Evolutionary conservation across 2,888 invertebrate genomes (phyloP).

Genomic region (Crocallis elinguaria): DNA sequence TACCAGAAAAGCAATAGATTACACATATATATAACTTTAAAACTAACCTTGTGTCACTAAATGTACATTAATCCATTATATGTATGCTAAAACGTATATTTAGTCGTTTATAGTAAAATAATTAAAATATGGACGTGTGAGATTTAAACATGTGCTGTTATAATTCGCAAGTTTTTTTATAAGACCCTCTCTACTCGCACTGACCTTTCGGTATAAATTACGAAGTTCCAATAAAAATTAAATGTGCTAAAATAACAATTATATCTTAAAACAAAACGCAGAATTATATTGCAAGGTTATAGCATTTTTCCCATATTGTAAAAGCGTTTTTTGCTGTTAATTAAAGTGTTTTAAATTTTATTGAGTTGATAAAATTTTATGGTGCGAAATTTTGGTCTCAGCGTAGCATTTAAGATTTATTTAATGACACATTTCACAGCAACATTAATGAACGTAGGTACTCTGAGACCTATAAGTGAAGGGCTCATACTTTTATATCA

Average conservation of each 20-base stretch:
- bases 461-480: not conserved
- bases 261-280: constrained; percentile 11
- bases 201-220: not conserved
- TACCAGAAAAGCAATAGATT: no score
- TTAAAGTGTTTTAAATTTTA: constrained; percentile 54
- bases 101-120: no score
- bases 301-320: constrained; percentile 12
- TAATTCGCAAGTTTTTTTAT: not conserved
- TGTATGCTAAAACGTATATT: no score
- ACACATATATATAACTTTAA: no score
- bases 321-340: constrained; percentile 45
- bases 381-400: constrained; percentile 46
- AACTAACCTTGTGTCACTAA: no score
- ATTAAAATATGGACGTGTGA: not conserved
- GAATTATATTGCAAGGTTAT: constrained; percentile 8
- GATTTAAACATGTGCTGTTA: not conserved
- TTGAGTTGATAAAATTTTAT: constrained; percentile 52
- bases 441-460: not conserved
- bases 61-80: no score
- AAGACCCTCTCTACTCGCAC: not conserved
- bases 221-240: not conserved
- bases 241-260: constrained; percentile 15
- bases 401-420: not conserved
- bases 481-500: no score
- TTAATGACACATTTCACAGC: constrained; percentile 19